Conservation (phyloP, 2,797 vertebrate species). For the Macroramphosus scolopax region DNA sequence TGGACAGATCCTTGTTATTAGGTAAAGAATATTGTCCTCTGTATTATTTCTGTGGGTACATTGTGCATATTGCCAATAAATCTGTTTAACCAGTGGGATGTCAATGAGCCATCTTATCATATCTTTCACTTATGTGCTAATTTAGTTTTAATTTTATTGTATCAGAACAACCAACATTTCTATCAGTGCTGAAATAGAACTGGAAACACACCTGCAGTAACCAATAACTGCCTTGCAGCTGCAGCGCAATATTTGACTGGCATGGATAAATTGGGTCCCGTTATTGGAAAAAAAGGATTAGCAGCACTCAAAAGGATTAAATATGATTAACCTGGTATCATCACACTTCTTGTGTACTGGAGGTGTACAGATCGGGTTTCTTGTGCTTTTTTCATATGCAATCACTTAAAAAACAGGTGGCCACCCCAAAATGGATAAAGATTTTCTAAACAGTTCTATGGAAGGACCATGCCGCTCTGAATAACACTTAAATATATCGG, state of each 20-base stretch:
- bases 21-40: background rate
- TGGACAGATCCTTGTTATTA: background rate
- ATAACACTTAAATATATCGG: slow-evolving; percentile 56
- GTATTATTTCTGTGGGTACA: background rate
- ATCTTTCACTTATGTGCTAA: no score
- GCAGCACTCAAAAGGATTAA: slow-evolving; percentile 31
- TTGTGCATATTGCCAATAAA: no score
- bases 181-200: slow-evolving; percentile 3
- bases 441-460: slow-evolving; percentile 41
- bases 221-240: background rate
- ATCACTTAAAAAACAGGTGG: slow-evolving; percentile 28
- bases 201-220: slow-evolving; percentile 1
- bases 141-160: no score
- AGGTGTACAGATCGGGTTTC: slow-evolving; percentile 18
- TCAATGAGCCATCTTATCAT: no score
- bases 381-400: slow-evolving; percentile 51
- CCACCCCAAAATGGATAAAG: slow-evolving; percentile 27
- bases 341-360: slow-evolving; percentile 7
- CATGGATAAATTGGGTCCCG: slow-evolving; percentile 8
- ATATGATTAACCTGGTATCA: slow-evolving; percentile 23
- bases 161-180: slow-evolving; percentile 1
- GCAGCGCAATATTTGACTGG: slow-evolving; percentile 15
- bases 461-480: slow-evolving; percentile 62
- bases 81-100: no score
- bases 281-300: slow-evolving; percentile 22